A percentile compares a stretch with the other conserved stretches of the same genome.
Conservation (phyloP, 2,113 vertebrate genomes). For the Rhinichthys klamathensis region DNA sequence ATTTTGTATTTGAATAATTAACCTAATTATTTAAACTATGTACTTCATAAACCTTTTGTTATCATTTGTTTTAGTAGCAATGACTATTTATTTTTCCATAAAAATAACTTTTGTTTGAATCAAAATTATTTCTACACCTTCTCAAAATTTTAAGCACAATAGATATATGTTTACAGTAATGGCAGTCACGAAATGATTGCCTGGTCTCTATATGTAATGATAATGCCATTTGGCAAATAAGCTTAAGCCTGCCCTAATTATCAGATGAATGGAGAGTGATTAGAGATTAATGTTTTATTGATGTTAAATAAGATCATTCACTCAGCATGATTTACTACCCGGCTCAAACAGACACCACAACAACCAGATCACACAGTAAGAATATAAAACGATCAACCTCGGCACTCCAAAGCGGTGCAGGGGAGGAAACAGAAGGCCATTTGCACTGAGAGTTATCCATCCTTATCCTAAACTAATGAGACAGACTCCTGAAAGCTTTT, state of each 20-base stretch:
- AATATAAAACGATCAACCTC: not conserved
- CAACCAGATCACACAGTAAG: not conserved
- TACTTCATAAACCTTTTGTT: not conserved
- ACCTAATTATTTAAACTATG: not conserved
- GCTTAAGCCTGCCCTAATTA: slow-evolving; percentile 6
- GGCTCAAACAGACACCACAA: not conserved
- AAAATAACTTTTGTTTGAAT: not conserved
- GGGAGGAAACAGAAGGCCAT: slow-evolving; percentile 14
- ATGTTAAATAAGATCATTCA: slow-evolving; percentile 25
- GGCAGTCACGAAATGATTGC: not conserved
- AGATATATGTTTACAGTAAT: not conserved
- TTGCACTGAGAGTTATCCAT: slow-evolving; percentile 29
- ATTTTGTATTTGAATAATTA: slow-evolving; percentile 6
- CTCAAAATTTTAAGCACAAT: not conserved
- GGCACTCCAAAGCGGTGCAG: not conserved
- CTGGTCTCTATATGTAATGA: not conserved
- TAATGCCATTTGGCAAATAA: slow-evolving; percentile 22
- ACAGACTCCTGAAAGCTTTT: slow-evolving; percentile 49
- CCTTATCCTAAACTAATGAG: slow-evolving; percentile 45
- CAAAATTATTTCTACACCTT: not conserved
- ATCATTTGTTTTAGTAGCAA: not conserved
- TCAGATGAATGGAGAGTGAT: slow-evolving; percentile 30
- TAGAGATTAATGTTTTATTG: slow-evolving; percentile 27
- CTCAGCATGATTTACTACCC: slow-evolving; percentile 11
- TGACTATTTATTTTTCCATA: not conserved